Evolutionary conservation across 1,140 invertebrate genomes (phyloP).

Genomic region (Zaprionus ornatus): DNA sequence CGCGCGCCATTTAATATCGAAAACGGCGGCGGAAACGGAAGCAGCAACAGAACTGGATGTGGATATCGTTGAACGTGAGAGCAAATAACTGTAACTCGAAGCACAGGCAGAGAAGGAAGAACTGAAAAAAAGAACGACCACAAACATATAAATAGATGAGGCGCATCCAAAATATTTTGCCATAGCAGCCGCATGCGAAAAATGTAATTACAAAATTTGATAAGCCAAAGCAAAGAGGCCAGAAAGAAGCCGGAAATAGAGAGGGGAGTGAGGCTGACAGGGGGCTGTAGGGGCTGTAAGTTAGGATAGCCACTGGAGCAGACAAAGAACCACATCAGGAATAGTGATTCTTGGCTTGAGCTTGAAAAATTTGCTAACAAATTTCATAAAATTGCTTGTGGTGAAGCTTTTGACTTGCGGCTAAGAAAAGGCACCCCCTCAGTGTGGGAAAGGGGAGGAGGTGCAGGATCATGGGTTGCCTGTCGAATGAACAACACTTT

Average conservation of each 20-base stretch:
- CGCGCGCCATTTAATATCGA: conserved; percentile 81
- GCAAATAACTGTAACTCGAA: conserved; percentile 46
- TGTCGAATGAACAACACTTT: conserved; percentile 70
- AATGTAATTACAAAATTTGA: conserved; percentile 78
- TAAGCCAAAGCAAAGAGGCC: conserved; percentile 41
- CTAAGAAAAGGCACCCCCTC: background rate
- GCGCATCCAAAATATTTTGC: conserved; percentile 35
- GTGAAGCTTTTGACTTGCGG: conserved; percentile 77
- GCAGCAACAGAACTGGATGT: background rate
- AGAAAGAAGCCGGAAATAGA: background rate
- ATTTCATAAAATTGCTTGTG: conserved; percentile 79
- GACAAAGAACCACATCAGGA: conserved; percentile 32
- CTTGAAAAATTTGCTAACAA: conserved; percentile 40
- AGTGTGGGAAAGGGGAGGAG: background rate
- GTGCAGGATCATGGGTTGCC: conserved; percentile 9
- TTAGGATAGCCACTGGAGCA: conserved; percentile 6
- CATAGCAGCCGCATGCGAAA: conserved; percentile 32
- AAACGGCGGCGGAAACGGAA: conserved; percentile 48
- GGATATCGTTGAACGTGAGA: conserved; percentile 54
- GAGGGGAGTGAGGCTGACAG: background rate
- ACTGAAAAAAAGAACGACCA: conserved; percentile 56
- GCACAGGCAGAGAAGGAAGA: conserved; percentile 18
- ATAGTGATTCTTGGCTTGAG: conserved; percentile 27
- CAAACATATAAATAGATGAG: conserved; percentile 52
- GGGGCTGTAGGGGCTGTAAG: background rate